Evolutionary conservation across 2,888 invertebrate genomes (phyloP), one percentile per base, ranked within the genome.

Genomic region (Troides aeacus): DNA sequence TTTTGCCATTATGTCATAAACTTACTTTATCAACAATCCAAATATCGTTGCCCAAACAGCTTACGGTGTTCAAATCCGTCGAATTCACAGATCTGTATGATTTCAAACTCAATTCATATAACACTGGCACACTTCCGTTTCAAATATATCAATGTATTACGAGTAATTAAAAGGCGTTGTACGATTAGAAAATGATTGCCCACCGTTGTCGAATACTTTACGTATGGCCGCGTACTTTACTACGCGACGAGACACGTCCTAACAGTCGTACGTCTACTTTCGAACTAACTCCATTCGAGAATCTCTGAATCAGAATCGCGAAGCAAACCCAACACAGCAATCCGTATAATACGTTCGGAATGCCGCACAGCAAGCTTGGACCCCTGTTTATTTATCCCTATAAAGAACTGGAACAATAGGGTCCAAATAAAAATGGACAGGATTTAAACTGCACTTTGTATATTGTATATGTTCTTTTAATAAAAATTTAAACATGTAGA

Each of bases 11-110:
- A 50, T n/a, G 1, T 23, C 39, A 42, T 57, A 24, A n/a, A 91
- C 91, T 84, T 84, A 90, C 91, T 83, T 83, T 87, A 87, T 84
- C 77, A 88, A 87, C 81, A 87, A 86, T 87, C 85, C 86, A 82
- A 76, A 12, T 61, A n/a, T 74, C 72, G 76, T 75, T 76, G 76
- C 79, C 73, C 74, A 76, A 77, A 72, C 67, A 65, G 74, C 69
- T 72, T 76, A 77, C 73, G 70, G 78, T 82, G 81, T 84, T 83
- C 85, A 82, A 83, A 80, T 79, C 76, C 70, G 76, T 77, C 75
- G 74, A 74, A 82, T 79, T 78, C 84, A 85, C 83, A 83, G 75
- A 79, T 76, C 76, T 81, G 21, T 46, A 36, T 30, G 61, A 64
- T 64, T 64, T 46, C 65, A 65, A 69, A 69, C 53, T 23, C 78